phyloP scores from a whole-genome alignment of 2,797 vertebrate genomes.

The Oceanodroma leucorhoa region DNA sequence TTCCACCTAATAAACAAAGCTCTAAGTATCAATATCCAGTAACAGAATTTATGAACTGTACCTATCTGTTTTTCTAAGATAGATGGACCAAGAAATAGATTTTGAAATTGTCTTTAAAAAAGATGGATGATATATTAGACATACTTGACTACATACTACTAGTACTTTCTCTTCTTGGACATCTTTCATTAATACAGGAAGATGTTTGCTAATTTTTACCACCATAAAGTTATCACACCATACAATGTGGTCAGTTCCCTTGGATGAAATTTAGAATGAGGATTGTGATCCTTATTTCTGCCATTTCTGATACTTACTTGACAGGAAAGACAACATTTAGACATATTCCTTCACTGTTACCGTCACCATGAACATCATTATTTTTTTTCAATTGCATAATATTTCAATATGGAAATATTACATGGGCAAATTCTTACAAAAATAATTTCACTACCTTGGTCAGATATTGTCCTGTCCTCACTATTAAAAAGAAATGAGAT shows the following conservation, averaged over 20 bases:
- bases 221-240: background rate
- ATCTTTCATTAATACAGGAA: background rate
- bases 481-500: background rate
- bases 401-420: background rate
- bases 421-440: background rate
- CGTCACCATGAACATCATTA: background rate
- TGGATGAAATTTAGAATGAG: background rate
- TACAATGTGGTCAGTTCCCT: background rate
- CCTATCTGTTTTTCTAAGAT: background rate
- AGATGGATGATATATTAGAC: background rate
- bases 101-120: background rate
- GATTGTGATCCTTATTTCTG: background rate
- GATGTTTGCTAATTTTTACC: background rate
- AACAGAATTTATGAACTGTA: background rate
- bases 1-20: background rate
- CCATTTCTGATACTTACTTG: background rate
- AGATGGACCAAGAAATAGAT: background rate
- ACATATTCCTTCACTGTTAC: background rate
- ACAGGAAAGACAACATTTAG: background rate
- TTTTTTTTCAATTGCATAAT: background rate
- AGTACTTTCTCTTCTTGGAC: background rate
- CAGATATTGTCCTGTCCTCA: background rate
- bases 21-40: background rate
- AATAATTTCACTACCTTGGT: background rate
- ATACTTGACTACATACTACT: background rate